Evolutionary conservation across 2,797 vertebrate genomes (phyloP).

Genomic region (Garrulus glandarius): DNA sequence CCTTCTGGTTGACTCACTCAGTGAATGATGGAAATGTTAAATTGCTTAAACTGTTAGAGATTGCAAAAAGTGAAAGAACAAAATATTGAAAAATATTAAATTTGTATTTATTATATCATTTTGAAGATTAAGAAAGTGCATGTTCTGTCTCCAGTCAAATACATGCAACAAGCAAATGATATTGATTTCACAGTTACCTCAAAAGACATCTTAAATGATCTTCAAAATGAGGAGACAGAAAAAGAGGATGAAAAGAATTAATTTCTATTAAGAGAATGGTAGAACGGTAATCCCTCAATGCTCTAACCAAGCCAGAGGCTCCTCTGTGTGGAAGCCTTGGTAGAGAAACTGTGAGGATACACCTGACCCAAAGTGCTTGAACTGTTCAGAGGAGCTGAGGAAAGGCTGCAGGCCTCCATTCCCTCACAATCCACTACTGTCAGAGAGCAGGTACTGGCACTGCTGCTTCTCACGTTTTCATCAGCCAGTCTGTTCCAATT

Average conservation of each 20-base stretch:
- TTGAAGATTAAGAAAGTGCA: conserved; percentile 9
- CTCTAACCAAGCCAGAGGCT: neutral
- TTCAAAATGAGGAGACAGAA: neutral
- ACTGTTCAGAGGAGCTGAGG: neutral
- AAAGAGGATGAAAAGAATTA: neutral
- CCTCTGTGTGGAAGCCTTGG: neutral
- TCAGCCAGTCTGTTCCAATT: neutral
- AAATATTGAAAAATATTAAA: conserved; percentile 22
- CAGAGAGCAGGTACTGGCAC: neutral
- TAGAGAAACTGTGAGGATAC: neutral
- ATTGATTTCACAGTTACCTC: neutral
- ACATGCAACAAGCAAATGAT: neutral
- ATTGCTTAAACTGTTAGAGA: neutral
- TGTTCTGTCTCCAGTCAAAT: neutral
- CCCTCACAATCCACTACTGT: neutral
- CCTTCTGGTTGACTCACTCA: conserved; percentile 30
- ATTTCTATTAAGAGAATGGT: neutral
- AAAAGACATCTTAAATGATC: neutral
- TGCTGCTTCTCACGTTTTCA: neutral
- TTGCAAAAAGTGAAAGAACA: neutral
- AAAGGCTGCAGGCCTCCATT: neutral
- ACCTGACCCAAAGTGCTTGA: neutral
- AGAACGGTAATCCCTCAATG: neutral
- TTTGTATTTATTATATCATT: conserved; percentile 33
- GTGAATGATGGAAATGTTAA: conserved; percentile 10